Conservation (phyloP, 2,113 vertebrate genomes). For the Albula goreensis region DNA sequence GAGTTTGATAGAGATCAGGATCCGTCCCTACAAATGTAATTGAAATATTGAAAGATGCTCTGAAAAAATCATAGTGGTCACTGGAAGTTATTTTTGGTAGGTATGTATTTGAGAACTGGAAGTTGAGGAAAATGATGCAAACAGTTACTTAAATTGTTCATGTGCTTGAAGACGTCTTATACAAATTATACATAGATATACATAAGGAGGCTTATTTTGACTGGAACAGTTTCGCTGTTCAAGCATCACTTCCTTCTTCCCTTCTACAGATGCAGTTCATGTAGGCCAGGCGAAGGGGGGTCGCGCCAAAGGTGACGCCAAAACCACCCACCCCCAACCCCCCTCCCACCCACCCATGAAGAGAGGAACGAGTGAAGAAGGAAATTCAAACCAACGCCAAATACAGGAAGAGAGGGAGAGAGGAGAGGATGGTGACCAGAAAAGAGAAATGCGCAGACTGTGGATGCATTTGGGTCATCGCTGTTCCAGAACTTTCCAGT, state of each 20-base stretch:
- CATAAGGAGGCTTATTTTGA: too few species aligned
- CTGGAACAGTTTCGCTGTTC: background rate
- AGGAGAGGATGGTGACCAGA: background rate
- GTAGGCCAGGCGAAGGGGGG: slow-evolving; percentile 71
- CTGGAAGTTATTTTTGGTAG: too few species aligned
- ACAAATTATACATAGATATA: too few species aligned
- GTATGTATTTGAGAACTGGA: too few species aligned
- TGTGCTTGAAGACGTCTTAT: too few species aligned
- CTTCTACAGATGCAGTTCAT: slow-evolving; percentile 89
- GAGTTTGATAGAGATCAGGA: too few species aligned
- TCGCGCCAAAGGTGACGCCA: slow-evolving; percentile 43
- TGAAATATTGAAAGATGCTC: too few species aligned
- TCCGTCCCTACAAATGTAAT: too few species aligned
- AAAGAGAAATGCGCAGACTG: background rate
- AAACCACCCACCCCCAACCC: slow-evolving; percentile 3
- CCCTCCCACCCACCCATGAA: slow-evolving; percentile 13
- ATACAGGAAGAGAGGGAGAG: slow-evolving; percentile 62
- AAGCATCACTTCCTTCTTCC: slow-evolving; percentile 35
- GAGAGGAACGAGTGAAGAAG: slow-evolving; percentile 60
- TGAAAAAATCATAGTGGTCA: too few species aligned
- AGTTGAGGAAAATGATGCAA: too few species aligned
- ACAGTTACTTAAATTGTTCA: too few species aligned
- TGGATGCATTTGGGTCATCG: background rate
- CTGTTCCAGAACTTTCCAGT: background rate
- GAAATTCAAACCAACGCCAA: slow-evolving; percentile 51